Evolutionary conservation across 2,797 vertebrate species (phyloP).

Genomic region (Manis javanica): DNA sequence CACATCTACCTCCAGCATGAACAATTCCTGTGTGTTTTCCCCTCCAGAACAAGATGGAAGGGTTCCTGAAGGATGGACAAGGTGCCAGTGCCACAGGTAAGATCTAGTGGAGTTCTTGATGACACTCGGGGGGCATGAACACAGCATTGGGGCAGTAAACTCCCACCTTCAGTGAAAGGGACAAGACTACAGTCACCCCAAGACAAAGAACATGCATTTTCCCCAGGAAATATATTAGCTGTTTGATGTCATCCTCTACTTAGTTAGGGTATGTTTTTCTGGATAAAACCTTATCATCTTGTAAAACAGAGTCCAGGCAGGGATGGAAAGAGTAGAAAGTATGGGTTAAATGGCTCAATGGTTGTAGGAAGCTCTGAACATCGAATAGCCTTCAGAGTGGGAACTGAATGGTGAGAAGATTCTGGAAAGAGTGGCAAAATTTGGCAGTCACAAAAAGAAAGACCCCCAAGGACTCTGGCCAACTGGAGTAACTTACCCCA

Average conservation of each 20-base stretch:
- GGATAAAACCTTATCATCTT: background rate
- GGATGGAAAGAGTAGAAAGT: background rate
- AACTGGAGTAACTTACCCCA: background rate
- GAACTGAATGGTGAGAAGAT: background rate
- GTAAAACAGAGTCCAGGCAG: background rate
- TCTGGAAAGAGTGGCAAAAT: background rate
- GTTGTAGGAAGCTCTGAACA: background rate
- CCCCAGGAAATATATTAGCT: background rate
- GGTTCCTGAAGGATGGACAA: background rate
- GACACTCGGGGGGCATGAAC: accelerated
- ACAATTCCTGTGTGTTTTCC: background rate
- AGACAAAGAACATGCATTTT: background rate
- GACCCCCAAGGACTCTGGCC: background rate
- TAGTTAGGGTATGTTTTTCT: background rate
- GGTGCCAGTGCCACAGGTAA: background rate
- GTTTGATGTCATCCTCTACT: background rate
- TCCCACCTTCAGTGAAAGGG: background rate
- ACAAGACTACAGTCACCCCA: too few species aligned
- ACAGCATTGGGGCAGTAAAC: too few species aligned
- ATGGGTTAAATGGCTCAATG: too few species aligned
- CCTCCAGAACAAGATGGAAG: background rate
- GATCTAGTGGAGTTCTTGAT: background rate
- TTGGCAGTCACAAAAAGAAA: too few species aligned
- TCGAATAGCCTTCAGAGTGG: background rate
- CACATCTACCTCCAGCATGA: background rate